phyloP scores from a whole-genome alignment of 1,140 invertebrate species.

The Cotesia chilonis region DNA sequence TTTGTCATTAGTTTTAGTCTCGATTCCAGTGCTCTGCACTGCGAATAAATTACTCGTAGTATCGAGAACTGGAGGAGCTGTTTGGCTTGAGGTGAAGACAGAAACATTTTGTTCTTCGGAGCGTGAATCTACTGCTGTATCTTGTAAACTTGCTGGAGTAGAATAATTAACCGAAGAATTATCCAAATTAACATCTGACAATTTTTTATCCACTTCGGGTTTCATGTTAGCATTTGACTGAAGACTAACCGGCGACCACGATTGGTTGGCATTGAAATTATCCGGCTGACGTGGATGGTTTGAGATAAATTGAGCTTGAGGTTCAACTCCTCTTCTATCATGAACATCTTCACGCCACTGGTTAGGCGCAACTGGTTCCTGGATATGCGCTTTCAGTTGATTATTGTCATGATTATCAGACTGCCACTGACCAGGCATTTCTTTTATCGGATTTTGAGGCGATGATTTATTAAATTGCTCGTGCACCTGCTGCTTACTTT shows the following conservation, averaged over 20 bases:
- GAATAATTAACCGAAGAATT: conserved; percentile 6
- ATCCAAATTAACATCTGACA: background rate
- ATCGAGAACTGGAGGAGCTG: background rate
- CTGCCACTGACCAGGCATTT: conserved; percentile 25
- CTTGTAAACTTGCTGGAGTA: background rate
- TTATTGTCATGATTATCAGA: conserved; percentile 26
- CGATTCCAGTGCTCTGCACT: background rate
- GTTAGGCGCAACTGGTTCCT: conserved; percentile 20
- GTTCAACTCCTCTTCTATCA: conserved; percentile 33
- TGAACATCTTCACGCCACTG: conserved; percentile 43
- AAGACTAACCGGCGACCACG: background rate
- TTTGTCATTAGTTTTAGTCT: background rate
- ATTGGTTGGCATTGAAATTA: background rate
- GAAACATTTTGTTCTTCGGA: background rate
- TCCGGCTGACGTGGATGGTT: conserved; percentile 24
- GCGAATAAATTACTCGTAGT: background rate
- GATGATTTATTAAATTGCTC: conserved; percentile 19
- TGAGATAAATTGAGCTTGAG: conserved; percentile 37
- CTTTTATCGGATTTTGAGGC: conserved; percentile 14
- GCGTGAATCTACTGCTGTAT: background rate
- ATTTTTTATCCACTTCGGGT: background rate
- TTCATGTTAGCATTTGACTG: background rate
- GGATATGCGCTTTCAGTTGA: background rate
- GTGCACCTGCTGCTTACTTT: conserved; percentile 32
- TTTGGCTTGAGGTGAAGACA: background rate